Evolutionary conservation across 2,888 invertebrate species (phyloP), one percentile per base, ranked within the genome.

Genomic region (Hypomecis punctinalis): DNA sequence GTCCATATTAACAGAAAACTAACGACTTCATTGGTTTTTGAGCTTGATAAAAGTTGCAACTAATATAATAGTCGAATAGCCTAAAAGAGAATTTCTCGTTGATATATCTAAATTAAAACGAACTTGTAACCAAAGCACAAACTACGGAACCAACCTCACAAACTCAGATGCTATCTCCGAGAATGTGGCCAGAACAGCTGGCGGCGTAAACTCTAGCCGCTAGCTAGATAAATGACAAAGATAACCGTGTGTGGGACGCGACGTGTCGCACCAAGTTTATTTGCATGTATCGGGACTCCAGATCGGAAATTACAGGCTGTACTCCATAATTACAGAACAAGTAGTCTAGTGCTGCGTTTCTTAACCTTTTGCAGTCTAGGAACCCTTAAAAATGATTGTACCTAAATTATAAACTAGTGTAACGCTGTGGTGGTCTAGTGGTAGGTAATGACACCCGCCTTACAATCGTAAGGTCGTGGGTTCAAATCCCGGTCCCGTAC

Each of bases 191-290:
- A 55, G 62, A 37, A 64, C 45, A 61, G 64, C 55, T 59, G 47
- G 64, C 47, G 64, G 68, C 54, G 56, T 63, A 46, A 61, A 52
- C 82, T 80, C 82, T 79, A 77, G 84, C 82, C 83, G 36, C 48
- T 78, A 76, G 36, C 48, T 78, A 76, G 87, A 87, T 87, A 81
- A 85, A 84, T 83, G 81, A 82, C 79, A 72, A 73, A 81, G 85
- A 87, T 85, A 74, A 76, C 73, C 70, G 54, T 56, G 61, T 65
- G 56, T 66, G 63, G 72, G 72, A 70, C 52, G 68, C 58, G 40
- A 68, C 61, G 66, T 64, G 70, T 70, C 64, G 59, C 52, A 45
- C 42, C 57, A 39, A 61, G 54, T 70, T 70, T 70, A 70, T 73
- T 67, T 69, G 60, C 69, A 72, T 68, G 68, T 59, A 68, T 66